Conservation (phyloP, 2,797 vertebrate species). For the Propithecus deckenii region DNA sequence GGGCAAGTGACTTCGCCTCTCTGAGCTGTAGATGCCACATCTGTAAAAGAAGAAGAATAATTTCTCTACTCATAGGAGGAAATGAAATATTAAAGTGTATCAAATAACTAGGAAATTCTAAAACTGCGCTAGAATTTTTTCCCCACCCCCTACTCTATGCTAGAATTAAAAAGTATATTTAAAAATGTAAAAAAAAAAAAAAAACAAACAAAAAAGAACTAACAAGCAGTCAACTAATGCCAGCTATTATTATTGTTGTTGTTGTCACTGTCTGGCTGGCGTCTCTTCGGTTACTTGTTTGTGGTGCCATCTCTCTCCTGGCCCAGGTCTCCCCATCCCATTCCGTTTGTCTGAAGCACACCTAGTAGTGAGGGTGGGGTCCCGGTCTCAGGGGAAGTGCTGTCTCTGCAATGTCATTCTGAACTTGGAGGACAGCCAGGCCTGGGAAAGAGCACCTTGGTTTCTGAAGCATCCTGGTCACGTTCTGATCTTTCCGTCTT, state of each 20-base stretch:
- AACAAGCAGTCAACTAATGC: background rate
- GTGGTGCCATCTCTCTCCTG: background rate
- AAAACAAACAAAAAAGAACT: background rate
- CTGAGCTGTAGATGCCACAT: background rate
- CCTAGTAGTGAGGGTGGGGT: background rate
- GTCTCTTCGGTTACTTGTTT: background rate
- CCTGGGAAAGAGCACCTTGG: background rate
- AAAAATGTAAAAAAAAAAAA: background rate
- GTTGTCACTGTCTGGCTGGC: background rate
- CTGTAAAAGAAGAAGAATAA: background rate
- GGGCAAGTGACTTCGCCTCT: background rate
- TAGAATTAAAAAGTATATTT: background rate
- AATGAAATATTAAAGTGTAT: background rate
- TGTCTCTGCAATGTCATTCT: background rate
- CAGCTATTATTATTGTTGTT: too few species aligned
- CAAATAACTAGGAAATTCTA: background rate
- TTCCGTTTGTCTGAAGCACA: background rate
- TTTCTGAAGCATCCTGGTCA: background rate
- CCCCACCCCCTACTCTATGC: background rate
- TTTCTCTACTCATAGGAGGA: background rate
- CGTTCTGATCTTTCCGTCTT: background rate
- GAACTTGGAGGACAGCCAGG: background rate
- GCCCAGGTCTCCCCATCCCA: background rate
- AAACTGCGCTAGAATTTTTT: background rate
- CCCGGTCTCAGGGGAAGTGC: background rate